Conservation (phyloP, 2,888 invertebrate genomes). For the Cheilosia grossa region DNA sequence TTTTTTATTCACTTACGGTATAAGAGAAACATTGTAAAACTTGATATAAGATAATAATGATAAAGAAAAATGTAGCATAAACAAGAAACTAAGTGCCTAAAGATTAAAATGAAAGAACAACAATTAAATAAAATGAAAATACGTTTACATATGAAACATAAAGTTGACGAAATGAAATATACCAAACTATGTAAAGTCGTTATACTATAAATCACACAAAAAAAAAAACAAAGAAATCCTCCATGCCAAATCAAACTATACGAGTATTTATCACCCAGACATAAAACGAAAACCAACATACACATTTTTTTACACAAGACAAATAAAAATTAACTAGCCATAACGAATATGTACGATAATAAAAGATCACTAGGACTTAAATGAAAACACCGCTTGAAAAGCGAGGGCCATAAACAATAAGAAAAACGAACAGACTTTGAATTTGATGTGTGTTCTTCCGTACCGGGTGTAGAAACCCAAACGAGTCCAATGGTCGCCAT, state of each 20-base stretch:
- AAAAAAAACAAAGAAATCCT: conserved; percentile 1
- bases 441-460: no score
- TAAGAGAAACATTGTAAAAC: conserved; percentile 16
- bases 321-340: not conserved
- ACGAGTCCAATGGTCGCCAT: no score
- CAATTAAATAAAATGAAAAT: conserved; percentile 2
- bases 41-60: conserved; percentile 10
- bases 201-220: not conserved
- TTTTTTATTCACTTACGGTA: conserved; percentile 20
- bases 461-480: no score
- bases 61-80: conserved; percentile 28
- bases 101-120: conserved; percentile 15
- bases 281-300: not conserved
- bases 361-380: not conserved
- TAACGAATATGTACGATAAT: not conserved
- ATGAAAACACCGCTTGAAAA: no score
- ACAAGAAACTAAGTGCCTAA: conserved; percentile 69
- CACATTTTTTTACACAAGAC: conserved; percentile 9
- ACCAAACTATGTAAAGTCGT: conserved; percentile 4
- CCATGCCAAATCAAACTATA: conserved; percentile 37
- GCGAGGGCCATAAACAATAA: not conserved
- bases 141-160: not conserved
- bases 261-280: conserved; percentile 15
- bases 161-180: conserved; percentile 5
- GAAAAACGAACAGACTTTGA: no score